Evolutionary conservation across 2,113 vertebrate genomes (phyloP).

Genomic region (Cyanoderma ruficeps): DNA sequence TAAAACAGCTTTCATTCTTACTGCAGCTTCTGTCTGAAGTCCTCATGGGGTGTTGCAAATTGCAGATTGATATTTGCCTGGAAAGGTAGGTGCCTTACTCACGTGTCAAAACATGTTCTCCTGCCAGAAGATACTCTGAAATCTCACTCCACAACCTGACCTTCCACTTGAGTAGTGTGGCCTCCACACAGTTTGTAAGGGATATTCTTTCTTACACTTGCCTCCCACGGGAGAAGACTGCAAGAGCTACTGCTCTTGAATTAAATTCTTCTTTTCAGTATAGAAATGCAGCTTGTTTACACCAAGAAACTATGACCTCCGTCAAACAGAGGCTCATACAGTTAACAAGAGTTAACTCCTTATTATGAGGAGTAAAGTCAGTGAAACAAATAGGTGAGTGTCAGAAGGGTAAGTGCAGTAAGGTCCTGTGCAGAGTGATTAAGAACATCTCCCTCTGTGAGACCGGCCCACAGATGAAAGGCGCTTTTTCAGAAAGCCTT

Average conservation of each 20-base stretch:
- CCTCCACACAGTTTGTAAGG: not conserved
- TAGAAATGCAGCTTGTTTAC: not conserved
- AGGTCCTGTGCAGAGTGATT: not conserved
- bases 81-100: not conserved
- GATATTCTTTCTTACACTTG: not conserved
- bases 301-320: not conserved
- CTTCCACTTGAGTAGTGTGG: not conserved
- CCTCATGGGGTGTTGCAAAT: not conserved
- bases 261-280: not conserved
- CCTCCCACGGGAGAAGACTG: not conserved
- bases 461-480: accelerated
- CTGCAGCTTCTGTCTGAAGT: not conserved
- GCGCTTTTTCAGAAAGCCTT: not conserved
- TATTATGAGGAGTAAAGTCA: not conserved
- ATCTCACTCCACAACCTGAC: not conserved
- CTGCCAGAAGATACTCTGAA: not conserved
- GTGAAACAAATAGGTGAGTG: not conserved
- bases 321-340: not conserved
- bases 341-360: not conserved
- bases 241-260: not conserved
- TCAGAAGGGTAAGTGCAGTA: not conserved
- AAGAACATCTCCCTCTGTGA: not conserved
- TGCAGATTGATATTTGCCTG: not conserved
- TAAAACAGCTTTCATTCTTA: not conserved
- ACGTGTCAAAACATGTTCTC: not conserved